Conservation (phyloP, 2,113 vertebrate species). For the Herpetotheres cachinnans region DNA sequence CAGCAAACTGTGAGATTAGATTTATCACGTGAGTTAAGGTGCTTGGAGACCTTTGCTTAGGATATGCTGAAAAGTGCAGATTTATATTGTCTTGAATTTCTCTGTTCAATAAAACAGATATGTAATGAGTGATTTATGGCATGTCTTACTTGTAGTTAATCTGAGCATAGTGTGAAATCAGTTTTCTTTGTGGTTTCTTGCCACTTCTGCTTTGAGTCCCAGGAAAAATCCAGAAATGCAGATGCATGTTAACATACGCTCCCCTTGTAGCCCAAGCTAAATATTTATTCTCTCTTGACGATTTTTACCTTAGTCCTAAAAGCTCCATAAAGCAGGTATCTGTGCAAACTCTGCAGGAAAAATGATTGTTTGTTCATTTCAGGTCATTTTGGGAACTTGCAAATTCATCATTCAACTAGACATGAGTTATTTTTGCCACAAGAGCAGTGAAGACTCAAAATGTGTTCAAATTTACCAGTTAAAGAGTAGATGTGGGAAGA, state of each 20-base stretch:
- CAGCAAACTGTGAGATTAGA: neutral
- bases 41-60: neutral
- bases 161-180: neutral
- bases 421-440: neutral
- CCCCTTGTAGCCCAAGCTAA: neutral
- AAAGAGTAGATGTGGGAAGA: neutral
- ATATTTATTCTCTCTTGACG: slow-evolving; percentile 34
- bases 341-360: slow-evolving; percentile 1
- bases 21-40: neutral
- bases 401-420: neutral
- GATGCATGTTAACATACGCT: neutral
- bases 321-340: neutral
- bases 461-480: neutral
- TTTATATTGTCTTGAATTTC: neutral
- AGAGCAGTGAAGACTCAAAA: neutral
- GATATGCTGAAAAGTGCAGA: neutral
- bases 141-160: neutral
- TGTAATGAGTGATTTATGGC: neutral
- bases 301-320: slow-evolving; percentile 2
- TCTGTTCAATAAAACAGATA: neutral
- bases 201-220: neutral
- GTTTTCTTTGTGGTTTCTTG: neutral
- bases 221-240: neutral
- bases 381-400: neutral
- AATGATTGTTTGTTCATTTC: slow-evolving; percentile 19